A percentile compares a stretch with the other conserved stretches of the same genome.
These are phyloP conservation scores for Gymnothorax reevesii DNA, from an alignment of 2,797 vertebrate species.

Conservation along the genomic window DNA sequence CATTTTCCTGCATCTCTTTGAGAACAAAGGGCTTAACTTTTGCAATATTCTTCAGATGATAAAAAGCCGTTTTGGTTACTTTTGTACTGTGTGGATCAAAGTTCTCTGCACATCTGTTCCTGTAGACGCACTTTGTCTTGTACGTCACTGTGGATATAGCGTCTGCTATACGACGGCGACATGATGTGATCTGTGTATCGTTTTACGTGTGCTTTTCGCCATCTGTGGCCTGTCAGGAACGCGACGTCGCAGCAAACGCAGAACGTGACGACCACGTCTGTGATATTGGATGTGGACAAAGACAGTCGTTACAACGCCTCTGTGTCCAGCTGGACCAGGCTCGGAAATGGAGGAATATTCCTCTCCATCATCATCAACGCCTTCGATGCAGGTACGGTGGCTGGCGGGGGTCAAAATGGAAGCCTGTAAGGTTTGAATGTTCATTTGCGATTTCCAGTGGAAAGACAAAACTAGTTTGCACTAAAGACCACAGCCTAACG, in stretches of 20 bases:
- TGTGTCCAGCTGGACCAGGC: slow-evolving; percentile 86
- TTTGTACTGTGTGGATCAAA: no score
- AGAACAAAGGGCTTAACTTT: no score
- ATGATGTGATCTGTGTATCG: neutral
- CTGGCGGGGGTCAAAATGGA: neutral
- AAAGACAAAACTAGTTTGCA: neutral
- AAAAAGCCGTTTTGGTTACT: no score
- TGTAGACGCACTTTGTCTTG: neutral
- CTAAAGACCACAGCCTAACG: neutral
- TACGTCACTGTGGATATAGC: neutral
- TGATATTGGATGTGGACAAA: slow-evolving; percentile 83
- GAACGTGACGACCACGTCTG: slow-evolving; percentile 80
- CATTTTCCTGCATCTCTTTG: no score
- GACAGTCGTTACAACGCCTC: slow-evolving; percentile 80
- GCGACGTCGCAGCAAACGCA: slow-evolving; percentile 71
- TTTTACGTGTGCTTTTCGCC: neutral
- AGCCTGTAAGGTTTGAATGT: neutral
- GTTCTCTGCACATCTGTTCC: no score
- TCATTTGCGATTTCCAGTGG: neutral
- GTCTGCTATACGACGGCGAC: neutral
- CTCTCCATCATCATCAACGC: slow-evolving; percentile 81
- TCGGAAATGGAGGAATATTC: slow-evolving; percentile 84
- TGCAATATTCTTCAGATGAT: no score
- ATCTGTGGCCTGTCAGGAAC: slow-evolving; percentile 77
- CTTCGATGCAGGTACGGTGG: slow-evolving; percentile 77